Evolutionary conservation across 2,113 vertebrate species (phyloP), one percentile per base, ranked within the genome.

Genomic region (Sceloporus tristichus): DNA sequence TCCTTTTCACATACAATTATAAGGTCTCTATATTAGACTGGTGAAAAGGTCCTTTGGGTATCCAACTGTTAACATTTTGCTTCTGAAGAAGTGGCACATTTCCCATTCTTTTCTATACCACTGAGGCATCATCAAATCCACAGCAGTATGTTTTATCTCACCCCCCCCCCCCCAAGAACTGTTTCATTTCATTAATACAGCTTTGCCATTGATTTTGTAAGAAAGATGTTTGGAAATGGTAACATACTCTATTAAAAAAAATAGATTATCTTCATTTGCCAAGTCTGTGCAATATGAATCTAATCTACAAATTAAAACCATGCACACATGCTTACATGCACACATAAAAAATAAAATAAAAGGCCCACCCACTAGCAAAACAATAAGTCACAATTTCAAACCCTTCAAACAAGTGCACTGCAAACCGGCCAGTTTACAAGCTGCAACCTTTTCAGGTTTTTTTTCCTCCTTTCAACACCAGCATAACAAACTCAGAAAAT

Each of bases 261-360:
- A 74, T 77, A 65, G n/a, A 93, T 89, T 87, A 92, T 82, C 87
- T 34, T 25, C 16, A 2, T 73, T 71, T 86, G 29, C 82, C 68
- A 23, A 85, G 91, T 84, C 91, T 89, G 79, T 87, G 77, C 83
- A 85, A 40, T 71, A 27, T 62, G 65, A 81, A 84, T 90, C 59
- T 53, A 85, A 73, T 82, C 87, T 76, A 48, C 87, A 90, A 90
- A 89, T 87, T 25, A 91, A 90, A 93, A 95, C 19, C 82, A n/a
- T n/a, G n/a, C n/a, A n/a, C n/a, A n/a, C n/a, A n/a, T n/a, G 34
- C 27, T 56, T n/a, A 34, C 29, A 34, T 29, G 27, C 14, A 78
- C 7, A 79, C 23, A 84, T 48, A 9, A 70, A 27, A 40, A n/a
- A 88, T 48, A 48, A 91, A 91, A 34, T 34, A 34, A 40, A 82